Evolutionary conservation across 2,797 vertebrate species (phyloP).

Genomic region (Menidia menidia): DNA sequence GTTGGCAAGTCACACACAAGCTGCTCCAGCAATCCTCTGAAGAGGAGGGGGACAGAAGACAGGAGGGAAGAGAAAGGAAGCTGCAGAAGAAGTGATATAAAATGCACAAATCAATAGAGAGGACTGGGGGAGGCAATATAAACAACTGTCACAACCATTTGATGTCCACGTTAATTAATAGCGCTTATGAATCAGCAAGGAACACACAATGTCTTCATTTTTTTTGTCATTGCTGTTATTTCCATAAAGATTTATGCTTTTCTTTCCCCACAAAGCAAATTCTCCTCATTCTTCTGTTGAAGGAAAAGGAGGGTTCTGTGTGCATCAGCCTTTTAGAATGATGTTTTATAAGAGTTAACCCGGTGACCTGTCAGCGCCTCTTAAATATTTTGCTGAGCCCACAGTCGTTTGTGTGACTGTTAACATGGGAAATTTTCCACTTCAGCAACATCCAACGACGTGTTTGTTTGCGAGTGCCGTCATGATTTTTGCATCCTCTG

Average conservation of each 20-base stretch:
- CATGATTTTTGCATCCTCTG: neutral
- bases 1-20: conserved; percentile 40
- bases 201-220: neutral
- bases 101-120: conserved; percentile 34
- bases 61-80: conserved; percentile 14
- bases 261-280: conserved; percentile 1
- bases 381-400: conserved; percentile 43
- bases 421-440: conserved; percentile 39
- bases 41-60: conserved; percentile 26
- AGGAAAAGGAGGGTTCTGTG: conserved; percentile 30
- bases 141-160: conserved; percentile 33
- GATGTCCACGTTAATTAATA: conserved; percentile 28
- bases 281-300: conserved; percentile 16
- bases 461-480: conserved; percentile 1
- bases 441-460: conserved; percentile 50
- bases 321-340: conserved; percentile 54
- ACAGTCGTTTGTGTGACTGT: conserved; percentile 48
- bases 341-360: conserved; percentile 27
- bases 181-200: neutral
- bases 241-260: neutral
- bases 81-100: conserved; percentile 37
- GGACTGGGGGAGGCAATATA: conserved; percentile 11
- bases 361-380: conserved; percentile 43
- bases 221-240: neutral
- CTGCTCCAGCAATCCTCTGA: conserved; percentile 29